Evolutionary conservation across 2,888 invertebrate species (phyloP), one percentile per base, ranked within the genome.

Genomic region (Diabrotica balteata): DNA sequence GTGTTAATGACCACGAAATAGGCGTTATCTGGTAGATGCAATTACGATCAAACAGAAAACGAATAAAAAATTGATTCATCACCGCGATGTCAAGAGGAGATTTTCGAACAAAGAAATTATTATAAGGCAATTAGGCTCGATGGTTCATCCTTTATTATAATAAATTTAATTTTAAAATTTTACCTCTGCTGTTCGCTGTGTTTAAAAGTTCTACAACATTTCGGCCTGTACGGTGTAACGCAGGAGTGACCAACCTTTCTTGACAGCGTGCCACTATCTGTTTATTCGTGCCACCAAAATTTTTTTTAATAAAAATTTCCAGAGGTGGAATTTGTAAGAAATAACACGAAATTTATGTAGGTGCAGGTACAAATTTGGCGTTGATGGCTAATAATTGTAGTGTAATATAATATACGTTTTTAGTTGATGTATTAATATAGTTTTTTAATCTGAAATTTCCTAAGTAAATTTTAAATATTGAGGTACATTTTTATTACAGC

Each of bases 71-170:
- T 69, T 66, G 68, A 71, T 66, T 66, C 66, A 66, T 70, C 66
- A 68, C 66, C 61, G 54, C 54, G 51, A 64, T 59, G 68, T 68
- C 71, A 63, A 54, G 64, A 60, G 50, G 45, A 63, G 54, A 68
- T 66, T 63, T 68, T 66, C 60, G 61, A 71, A 71, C 68, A 71
- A 71, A 68, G 71, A 71, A 71, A 71, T 66, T 71, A 68, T 68
- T 70, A 68, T 63, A 66, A 63, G 60, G 66, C 66, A 71, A 71
- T 66, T 71, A 71, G 44, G 54, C 61, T 66, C 59, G 60, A 54
- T 68, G 63, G 60, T 59, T 68, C 59, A 58, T 63, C 66, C 32
- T 66, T 67, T 68, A 71, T 68, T 66, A 60, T 66, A 68, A 66
- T 66, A 67, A 66, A 71, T 65, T 69, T 66, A 71, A 68, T 66